Conservation (phyloP, 2,797 vertebrate species). For the Pseudochaenichthys georgianus region DNA sequence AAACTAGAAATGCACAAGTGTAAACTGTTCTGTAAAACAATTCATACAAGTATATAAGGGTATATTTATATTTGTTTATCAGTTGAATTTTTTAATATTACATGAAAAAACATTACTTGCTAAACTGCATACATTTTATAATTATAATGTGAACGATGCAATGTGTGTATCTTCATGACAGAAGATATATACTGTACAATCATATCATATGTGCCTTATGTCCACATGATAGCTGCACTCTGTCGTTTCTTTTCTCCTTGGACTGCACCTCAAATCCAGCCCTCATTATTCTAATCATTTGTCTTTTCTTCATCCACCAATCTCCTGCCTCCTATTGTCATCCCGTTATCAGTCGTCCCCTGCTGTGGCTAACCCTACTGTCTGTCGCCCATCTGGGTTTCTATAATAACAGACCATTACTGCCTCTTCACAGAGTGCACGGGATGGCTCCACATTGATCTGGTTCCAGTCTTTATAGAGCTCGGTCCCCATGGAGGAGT, state of each 20-base stretch:
- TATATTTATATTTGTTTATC: too few species aligned
- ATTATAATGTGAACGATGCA: not conserved
- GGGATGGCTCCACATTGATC: conserved; percentile 77
- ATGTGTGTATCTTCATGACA: not conserved
- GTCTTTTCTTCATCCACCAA: conserved; percentile 49
- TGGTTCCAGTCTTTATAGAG: conserved; percentile 61
- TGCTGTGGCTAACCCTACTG: conserved; percentile 61
- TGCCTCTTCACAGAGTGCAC: conserved; percentile 57
- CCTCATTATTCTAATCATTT: conserved; percentile 37
- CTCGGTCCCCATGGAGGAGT: conserved; percentile 47
- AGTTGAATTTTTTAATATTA: not conserved
- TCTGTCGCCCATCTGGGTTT: conserved; percentile 67
- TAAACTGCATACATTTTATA: not conserved
- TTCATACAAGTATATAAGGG: too few species aligned
- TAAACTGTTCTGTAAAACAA: too few species aligned
- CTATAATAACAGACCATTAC: conserved; percentile 69
- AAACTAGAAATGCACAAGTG: too few species aligned
- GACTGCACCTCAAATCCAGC: conserved; percentile 17
- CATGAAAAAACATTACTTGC: not conserved
- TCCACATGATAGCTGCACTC: conserved; percentile 19
- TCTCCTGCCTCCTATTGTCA: conserved; percentile 50
- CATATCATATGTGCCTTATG: not conserved
- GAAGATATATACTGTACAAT: not conserved
- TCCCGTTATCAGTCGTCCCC: conserved; percentile 47
- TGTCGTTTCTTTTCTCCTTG: conserved; percentile 20